Base-by-base conservation (phyloP, 2,797 vertebrate species). In the Macropodus opercularis region DNA sequence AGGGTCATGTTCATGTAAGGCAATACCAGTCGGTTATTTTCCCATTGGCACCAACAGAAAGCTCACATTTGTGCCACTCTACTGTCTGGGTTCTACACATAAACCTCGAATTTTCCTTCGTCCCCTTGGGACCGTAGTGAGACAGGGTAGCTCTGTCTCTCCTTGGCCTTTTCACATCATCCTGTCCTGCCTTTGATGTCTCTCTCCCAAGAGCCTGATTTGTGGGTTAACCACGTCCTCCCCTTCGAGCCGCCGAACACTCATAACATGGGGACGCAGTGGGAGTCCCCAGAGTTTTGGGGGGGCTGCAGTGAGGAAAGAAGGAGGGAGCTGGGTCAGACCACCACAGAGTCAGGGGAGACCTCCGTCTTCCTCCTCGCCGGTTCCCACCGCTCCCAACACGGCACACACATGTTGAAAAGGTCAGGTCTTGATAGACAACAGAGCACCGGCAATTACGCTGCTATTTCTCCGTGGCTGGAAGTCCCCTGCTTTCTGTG, bases 401-500 rank as follows among this genome's bases (percentile, higher is more conserved):
- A 72, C 71, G 72, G 66, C 77, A 69, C 85, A 84, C 90, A 86
- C 81, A 90, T 85, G 87, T 87, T 89, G 80, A 81, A 89, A 90
- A 90, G 91, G 86, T 90, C 86, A 89, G 63, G 83, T 74, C 84
- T 88, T 92, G 91, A 91, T 89, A 87, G 91, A 91, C 89, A 90
- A 89, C 91, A 92, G 91, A 92, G 90, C 90, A 85, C 86, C 81
- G 70, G 85, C 89, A 91, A 92, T 92, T 92, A 91, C 24, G 18
- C 76, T 82, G 86, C 79, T 85, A 90, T 90, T 85, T 86, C 89
- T 87, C 83, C 81, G 80, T 74, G 60, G 61, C 83, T 91, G 88
- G 89, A 91, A 90, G 88, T 90, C 87, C 90, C 89, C 88, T 68
- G 57, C 81, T 85, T 81, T 80, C 54, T 71, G n/a, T 76, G 63